Evolutionary conservation across 2,888 invertebrate genomes (phyloP).

Genomic region (Eristalis arbustorum): DNA sequence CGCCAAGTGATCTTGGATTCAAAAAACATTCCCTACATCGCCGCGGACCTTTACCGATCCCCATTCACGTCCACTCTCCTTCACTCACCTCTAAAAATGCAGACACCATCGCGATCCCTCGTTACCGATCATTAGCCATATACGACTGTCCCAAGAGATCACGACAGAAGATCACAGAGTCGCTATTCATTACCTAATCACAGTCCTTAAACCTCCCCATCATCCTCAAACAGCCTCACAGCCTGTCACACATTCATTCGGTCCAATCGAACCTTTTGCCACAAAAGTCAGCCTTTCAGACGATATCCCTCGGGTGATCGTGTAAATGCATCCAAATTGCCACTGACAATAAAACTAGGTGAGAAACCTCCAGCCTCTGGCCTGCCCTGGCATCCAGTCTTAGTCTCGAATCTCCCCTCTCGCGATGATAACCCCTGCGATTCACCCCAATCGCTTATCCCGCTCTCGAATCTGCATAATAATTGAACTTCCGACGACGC

Average conservation of each 20-base stretch:
- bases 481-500: slow-evolving; percentile 62
- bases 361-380: slow-evolving; percentile 36
- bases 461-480: slow-evolving; percentile 47
- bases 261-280: slow-evolving; percentile 33
- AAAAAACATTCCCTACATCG: too few relatives aligned
- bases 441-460: slow-evolving; percentile 42
- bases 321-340: slow-evolving; percentile 51
- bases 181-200: slow-evolving; percentile 33
- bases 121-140: neutral
- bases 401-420: neutral
- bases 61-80: too few relatives aligned
- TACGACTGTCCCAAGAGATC: too few relatives aligned
- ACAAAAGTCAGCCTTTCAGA: neutral
- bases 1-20: too few relatives aligned
- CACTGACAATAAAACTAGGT: slow-evolving; percentile 48
- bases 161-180: too few relatives aligned
- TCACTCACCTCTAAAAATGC: too few relatives aligned
- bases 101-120: neutral
- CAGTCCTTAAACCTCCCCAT: slow-evolving; percentile 18
- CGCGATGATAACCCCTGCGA: slow-evolving; percentile 39
- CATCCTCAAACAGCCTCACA: slow-evolving; percentile 5
- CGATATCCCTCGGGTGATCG: slow-evolving; percentile 22
- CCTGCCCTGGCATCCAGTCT: neutral
- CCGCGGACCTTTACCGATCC: too few relatives aligned
- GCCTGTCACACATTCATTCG: neutral